Evolutionary conservation across 1,140 invertebrate genomes (phyloP).

Genomic region (Sycobia sp.): DNA sequence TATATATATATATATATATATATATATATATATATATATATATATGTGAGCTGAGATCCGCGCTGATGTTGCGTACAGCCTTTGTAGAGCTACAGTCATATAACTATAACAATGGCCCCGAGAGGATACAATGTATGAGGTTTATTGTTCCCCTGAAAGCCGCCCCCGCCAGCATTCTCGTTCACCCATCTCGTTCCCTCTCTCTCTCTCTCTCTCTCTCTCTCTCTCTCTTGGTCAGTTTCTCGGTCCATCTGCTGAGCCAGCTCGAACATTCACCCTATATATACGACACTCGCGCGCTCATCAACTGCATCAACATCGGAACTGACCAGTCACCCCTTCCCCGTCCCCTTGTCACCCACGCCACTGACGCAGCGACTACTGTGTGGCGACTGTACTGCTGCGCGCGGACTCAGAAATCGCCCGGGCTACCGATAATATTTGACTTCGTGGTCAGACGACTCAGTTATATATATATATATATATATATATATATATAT

Average conservation of each 20-base stretch:
- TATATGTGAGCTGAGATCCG: no score
- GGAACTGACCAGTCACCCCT: slow-evolving; percentile 17
- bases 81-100: slow-evolving; percentile 5
- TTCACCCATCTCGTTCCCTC: slow-evolving; percentile 20
- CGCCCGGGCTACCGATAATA: slow-evolving; percentile 12
- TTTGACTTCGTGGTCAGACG: slow-evolving; percentile 15
- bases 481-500: neutral
- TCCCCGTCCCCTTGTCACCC: neutral
- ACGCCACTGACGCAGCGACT: neutral
- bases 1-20: no score
- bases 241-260: slow-evolving; percentile 50
- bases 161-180: neutral
- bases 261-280: slow-evolving; percentile 34
- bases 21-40: no score
- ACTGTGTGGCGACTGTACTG: neutral
- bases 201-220: no score
- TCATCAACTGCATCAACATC: slow-evolving; percentile 48
- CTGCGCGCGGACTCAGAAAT: neutral
- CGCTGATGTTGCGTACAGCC: neutral
- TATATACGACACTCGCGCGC: slow-evolving; percentile 35
- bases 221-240: slow-evolving; percentile 51
- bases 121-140: slow-evolving; percentile 48
- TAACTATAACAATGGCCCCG: slow-evolving; percentile 45
- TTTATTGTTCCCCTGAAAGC: slow-evolving; percentile 50
- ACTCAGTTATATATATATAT: neutral